phyloP scores from a whole-genome alignment of 2,797 vertebrate genomes.

The Lerista edwardsae region DNA sequence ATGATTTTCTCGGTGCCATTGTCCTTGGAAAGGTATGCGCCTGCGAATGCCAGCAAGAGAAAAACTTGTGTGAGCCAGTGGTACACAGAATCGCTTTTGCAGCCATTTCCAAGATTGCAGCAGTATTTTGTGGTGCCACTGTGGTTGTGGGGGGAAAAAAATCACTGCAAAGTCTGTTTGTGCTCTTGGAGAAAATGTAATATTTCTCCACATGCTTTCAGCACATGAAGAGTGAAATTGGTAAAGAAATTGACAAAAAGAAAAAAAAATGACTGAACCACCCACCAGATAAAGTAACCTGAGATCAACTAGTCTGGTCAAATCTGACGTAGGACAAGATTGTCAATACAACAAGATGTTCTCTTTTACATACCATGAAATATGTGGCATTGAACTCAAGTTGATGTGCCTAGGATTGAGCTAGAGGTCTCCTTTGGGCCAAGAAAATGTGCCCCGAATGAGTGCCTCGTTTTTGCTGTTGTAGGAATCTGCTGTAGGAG shows the following conservation, averaged over 20 bases:
- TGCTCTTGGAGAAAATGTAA: background rate
- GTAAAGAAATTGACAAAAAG: no score
- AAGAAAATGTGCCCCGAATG: conserved; percentile 40
- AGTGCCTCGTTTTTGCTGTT: conserved; percentile 15
- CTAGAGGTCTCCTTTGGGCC: conserved; percentile 13
- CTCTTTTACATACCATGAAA: conserved; percentile 1
- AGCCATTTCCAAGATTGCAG: background rate
- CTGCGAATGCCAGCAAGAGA: background rate
- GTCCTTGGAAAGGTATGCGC: background rate
- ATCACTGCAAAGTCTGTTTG: background rate
- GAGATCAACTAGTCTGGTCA: conserved; percentile 14
- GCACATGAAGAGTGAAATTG: background rate
- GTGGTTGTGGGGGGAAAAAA: background rate
- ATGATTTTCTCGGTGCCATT: background rate
- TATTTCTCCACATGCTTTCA: background rate
- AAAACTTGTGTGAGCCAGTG: background rate
- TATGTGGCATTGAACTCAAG: background rate
- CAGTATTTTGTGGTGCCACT: background rate
- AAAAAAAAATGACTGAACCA: background rate
- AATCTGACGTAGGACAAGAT: background rate
- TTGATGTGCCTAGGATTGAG: background rate
- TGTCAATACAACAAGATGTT: conserved; percentile 24
- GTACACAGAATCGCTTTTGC: background rate
- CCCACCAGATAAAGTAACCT: background rate
- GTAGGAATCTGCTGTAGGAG: background rate